Conservation (phyloP, 2,888 invertebrate species). For the Xestia sexstrigata region DNA sequence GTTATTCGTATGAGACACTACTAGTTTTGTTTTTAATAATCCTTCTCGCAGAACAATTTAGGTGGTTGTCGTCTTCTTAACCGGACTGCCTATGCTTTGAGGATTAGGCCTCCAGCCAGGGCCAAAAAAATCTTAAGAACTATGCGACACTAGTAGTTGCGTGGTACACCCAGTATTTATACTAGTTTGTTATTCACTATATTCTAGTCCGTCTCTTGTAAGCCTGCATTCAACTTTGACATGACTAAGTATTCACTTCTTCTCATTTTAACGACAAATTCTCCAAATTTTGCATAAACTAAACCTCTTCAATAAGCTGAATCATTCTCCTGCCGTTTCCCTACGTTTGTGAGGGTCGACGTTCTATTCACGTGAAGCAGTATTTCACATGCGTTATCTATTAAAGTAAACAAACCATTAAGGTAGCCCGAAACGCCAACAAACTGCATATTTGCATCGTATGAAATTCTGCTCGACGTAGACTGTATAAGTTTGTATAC, state of each 20-base stretch:
- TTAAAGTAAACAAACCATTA: slow-evolving; percentile 46
- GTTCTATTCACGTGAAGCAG: slow-evolving; percentile 19
- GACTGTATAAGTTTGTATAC: slow-evolving; percentile 12
- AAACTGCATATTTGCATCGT: slow-evolving; percentile 57
- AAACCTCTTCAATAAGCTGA: neutral
- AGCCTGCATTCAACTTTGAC: neutral
- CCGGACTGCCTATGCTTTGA: too few species aligned
- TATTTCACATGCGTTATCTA: slow-evolving; percentile 49
- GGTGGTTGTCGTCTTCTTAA: too few species aligned
- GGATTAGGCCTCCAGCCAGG: too few species aligned
- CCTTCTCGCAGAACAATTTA: too few species aligned
- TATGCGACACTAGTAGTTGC: too few species aligned
- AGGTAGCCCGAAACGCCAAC: slow-evolving; percentile 42
- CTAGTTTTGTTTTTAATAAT: too few species aligned
- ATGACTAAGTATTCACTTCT: neutral
- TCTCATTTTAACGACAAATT: neutral
- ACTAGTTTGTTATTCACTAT: neutral
- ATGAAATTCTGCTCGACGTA: slow-evolving; percentile 27
- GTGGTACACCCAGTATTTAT: neutral
- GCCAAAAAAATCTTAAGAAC: too few species aligned
- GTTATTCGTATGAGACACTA: neutral
- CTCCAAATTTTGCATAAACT: neutral
- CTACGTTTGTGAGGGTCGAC: neutral
- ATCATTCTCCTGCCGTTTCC: neutral
- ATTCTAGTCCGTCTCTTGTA: neutral